phyloP scores from a whole-genome alignment of 2,888 invertebrate genomes.

The Cheilosia urbana region DNA sequence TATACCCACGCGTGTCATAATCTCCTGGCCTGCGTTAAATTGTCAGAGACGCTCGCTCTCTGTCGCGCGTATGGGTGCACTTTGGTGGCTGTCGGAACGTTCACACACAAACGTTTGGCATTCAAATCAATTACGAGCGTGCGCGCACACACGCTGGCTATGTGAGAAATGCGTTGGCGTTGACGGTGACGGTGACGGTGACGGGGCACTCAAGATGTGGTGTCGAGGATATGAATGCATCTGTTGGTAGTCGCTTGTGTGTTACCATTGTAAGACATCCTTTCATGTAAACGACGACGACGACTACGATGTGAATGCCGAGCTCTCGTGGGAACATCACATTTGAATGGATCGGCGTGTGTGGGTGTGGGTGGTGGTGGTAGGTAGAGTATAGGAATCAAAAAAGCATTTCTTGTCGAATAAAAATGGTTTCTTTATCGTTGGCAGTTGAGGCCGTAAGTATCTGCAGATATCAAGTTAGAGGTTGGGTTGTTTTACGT shows the following conservation, averaged over 20 bases:
- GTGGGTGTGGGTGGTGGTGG: slow-evolving; percentile 47
- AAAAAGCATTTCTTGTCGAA: slow-evolving; percentile 60
- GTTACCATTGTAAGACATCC: slow-evolving; percentile 58
- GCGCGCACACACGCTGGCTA: slow-evolving; percentile 32
- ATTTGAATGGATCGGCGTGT: slow-evolving; percentile 39
- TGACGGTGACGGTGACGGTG: slow-evolving; percentile 18
- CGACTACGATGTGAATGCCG: slow-evolving; percentile 10
- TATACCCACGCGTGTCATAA: slow-evolving; percentile 70
- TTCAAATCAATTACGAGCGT: slow-evolving; percentile 72
- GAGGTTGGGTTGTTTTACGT: slow-evolving; percentile 34
- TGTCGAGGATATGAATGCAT: slow-evolving; percentile 61
- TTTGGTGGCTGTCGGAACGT: slow-evolving; percentile 63
- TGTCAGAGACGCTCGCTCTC: slow-evolving; percentile 58
- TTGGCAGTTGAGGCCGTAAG: slow-evolving; percentile 24
- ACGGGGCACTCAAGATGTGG: slow-evolving; percentile 29
- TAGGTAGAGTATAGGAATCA: slow-evolving; percentile 16
- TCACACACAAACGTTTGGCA: slow-evolving; percentile 50
- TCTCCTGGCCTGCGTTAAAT: slow-evolving; percentile 64
- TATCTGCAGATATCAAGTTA: slow-evolving; percentile 33
- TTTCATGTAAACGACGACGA: slow-evolving; percentile 36
- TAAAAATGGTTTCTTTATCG: slow-evolving; percentile 71
- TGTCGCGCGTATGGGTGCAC: slow-evolving; percentile 55
- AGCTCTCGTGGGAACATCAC: slow-evolving; percentile 63
- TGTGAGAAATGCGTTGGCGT: slow-evolving; percentile 66
- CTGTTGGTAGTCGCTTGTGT: slow-evolving; percentile 38